Conservation (phyloP, 1,140 invertebrate genomes). For the Armadillidium nasatum region DNA sequence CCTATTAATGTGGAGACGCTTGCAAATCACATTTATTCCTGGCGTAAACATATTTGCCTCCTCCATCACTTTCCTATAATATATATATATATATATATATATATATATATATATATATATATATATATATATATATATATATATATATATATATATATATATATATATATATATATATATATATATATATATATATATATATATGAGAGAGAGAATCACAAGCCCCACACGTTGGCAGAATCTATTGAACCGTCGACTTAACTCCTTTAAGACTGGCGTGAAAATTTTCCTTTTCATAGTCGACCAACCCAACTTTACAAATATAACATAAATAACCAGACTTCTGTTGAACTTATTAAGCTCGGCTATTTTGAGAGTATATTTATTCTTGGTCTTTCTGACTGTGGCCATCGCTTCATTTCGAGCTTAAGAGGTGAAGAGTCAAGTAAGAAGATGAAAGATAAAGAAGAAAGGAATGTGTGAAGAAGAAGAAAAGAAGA, state of each 20-base stretch:
- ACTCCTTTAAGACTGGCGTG: not conserved
- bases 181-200: no score
- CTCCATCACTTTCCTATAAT: no score
- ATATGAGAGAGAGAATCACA: no score
- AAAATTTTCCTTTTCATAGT: not conserved
- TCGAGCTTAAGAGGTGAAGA: not conserved
- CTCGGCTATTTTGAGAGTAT: not conserved
- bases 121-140: not conserved
- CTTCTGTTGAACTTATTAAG: not conserved
- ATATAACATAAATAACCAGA: not conserved
- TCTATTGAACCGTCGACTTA: not conserved
- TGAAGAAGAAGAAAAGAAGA: not conserved
- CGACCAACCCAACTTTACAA: not conserved
- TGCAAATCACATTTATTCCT: constrained; percentile 1
- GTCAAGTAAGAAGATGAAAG: not conserved
- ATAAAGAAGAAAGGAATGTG: not conserved
- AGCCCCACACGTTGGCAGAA: not conserved
- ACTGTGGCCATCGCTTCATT: not conserved
- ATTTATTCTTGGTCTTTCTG: not conserved
- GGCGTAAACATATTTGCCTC: not conserved
- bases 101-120: not conserved
- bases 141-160: constrained; percentile 15
- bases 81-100: no score
- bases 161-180: not conserved
- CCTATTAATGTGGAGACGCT: not conserved